These are phyloP conservation scores for Papilio gigon DNA, from an alignment of 2,888 invertebrate genomes.

Conservation along the genomic window DNA sequence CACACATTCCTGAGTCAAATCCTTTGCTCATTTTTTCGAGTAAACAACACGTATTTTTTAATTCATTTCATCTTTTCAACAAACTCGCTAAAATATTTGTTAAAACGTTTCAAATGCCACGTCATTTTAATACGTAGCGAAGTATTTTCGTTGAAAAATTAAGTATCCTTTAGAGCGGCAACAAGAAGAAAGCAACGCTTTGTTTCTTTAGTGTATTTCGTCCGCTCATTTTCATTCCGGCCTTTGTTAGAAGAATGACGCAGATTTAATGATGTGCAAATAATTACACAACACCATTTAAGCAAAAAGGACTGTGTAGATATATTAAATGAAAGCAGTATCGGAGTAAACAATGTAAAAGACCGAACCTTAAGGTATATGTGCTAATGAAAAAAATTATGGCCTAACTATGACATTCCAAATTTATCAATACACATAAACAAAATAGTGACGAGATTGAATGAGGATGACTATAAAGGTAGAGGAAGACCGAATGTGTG, in stretches of 20 bases:
- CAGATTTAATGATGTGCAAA: conserved; percentile 27
- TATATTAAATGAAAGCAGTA: not conserved
- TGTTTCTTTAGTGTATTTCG: conserved; percentile 36
- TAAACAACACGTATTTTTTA: not conserved
- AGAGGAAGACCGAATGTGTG: no score
- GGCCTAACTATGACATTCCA: no score
- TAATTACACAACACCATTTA: not conserved
- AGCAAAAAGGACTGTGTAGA: not conserved
- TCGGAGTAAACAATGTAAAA: not conserved
- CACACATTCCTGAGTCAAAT: no score
- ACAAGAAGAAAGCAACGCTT: conserved; percentile 33
- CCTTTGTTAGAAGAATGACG: conserved; percentile 32
- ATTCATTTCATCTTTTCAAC: not conserved
- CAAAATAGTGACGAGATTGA: no score
- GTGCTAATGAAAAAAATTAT: no score
- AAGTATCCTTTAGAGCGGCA: conserved; percentile 18
- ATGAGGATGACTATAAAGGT: no score
- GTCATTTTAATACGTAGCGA: conserved; percentile 11
- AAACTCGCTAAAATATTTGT: conserved; percentile 1
- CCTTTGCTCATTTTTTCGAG: not conserved
- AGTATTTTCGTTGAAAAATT: conserved; percentile 28
- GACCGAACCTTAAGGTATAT: no score
- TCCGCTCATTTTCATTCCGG: conserved; percentile 26
- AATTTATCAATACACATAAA: no score
- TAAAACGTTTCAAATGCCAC: conserved; percentile 8